phyloP scores from a whole-genome alignment of 2,113 vertebrate species.

The Propithecus coquereli region DNA sequence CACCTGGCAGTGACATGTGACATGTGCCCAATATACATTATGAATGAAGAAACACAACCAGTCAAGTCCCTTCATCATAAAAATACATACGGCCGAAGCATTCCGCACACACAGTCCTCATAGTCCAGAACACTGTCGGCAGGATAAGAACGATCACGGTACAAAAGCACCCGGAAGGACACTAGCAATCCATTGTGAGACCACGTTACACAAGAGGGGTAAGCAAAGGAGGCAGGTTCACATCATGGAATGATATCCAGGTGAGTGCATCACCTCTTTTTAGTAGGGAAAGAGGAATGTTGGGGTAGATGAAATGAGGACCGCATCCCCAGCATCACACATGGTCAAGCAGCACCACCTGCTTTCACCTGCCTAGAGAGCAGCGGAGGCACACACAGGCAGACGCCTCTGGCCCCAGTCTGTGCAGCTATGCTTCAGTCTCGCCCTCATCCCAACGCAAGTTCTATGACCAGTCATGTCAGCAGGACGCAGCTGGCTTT shows the following conservation, averaged over 20 bases:
- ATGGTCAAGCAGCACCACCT: not conserved
- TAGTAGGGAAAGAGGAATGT: not conserved
- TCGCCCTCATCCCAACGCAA: not conserved
- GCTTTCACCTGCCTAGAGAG: not conserved
- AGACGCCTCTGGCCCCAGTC: not conserved
- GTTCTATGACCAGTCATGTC: not conserved
- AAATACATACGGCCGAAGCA: not conserved
- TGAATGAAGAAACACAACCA: not conserved
- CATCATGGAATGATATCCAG: accelerated
- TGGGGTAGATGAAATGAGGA: not conserved
- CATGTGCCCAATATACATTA: not conserved
- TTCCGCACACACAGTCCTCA: not conserved
- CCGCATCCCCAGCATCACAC: not conserved
- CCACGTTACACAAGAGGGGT: not conserved
- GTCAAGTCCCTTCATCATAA: not conserved
- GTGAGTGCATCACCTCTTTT: not conserved
- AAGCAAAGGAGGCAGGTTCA: not conserved
- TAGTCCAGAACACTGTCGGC: not conserved
- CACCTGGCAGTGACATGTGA: not conserved
- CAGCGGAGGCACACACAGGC: not conserved
- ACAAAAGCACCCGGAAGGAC: not conserved
- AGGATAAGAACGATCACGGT: accelerated
- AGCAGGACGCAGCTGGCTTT: not conserved
- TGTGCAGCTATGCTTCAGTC: not conserved
- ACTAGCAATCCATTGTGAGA: not conserved